Percentiles rank a stretch among this genome's conserved stretches.
These are phyloP conservation scores for Stegodyphus mimosarum DNA, from an alignment of 1,140 invertebrate genomes.

Conservation along the genomic window DNA sequence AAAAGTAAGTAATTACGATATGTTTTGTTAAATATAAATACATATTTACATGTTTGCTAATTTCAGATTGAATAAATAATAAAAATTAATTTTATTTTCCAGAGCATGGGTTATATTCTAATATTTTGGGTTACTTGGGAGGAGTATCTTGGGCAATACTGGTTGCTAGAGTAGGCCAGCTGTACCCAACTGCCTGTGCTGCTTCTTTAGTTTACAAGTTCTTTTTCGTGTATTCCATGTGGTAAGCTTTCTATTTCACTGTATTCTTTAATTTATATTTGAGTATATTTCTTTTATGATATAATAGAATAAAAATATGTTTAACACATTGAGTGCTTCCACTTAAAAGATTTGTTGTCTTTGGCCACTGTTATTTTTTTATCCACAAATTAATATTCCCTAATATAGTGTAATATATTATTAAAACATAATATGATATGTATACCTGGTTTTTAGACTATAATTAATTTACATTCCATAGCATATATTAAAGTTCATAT, in stretches of 20 bases:
- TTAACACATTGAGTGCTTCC: too few species aligned
- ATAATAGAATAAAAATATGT: too few species aligned
- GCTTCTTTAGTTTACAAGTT: slow-evolving; percentile 97
- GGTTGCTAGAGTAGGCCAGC: slow-evolving; percentile 96
- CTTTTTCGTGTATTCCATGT: slow-evolving; percentile 96
- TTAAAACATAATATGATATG: too few species aligned
- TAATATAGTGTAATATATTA: too few species aligned
- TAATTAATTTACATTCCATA: too few species aligned
- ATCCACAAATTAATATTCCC: too few species aligned
- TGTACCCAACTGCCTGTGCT: slow-evolving; percentile 97
- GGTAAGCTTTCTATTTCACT: slow-evolving; percentile 69
- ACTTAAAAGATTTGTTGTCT: too few species aligned
- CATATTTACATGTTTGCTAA: background rate
- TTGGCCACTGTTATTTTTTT: too few species aligned
- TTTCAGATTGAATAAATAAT: background rate
- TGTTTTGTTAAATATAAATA: background rate
- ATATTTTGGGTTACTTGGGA: slow-evolving; percentile 96
- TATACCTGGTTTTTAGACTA: too few species aligned
- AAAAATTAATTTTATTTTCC: slow-evolving; percentile 62
- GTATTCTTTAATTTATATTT: background rate
- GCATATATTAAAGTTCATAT: too few species aligned
- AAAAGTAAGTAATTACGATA: slow-evolving; percentile 80
- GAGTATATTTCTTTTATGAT: too few species aligned
- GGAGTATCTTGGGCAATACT: slow-evolving; percentile 99
- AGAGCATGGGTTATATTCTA: slow-evolving; percentile 98